Evolutionary conservation across 2,888 invertebrate genomes (phyloP).

Genomic region (Margaritifera margaritifera): DNA sequence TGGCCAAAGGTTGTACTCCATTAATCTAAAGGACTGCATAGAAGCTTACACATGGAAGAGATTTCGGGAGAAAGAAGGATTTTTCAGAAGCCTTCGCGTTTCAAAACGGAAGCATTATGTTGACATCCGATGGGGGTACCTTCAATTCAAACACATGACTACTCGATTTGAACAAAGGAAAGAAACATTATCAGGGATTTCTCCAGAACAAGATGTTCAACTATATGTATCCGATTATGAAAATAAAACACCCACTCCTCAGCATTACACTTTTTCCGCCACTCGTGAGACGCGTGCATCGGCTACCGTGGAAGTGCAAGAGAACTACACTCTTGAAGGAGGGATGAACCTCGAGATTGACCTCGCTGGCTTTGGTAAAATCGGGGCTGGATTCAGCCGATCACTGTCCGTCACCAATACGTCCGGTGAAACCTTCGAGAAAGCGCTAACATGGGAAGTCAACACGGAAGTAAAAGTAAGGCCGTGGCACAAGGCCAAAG

Average conservation of each 20-base stretch:
- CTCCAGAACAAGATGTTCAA: conserved; percentile 24
- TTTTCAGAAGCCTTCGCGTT: conserved; percentile 22
- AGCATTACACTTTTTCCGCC: conserved; percentile 39
- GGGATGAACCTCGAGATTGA: conserved; percentile 41
- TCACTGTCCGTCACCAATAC: conserved; percentile 40
- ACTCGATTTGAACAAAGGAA: conserved; percentile 13
- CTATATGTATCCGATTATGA: conserved; percentile 44
- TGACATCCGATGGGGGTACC: conserved; percentile 46
- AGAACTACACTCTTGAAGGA: conserved; percentile 41
- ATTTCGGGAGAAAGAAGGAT: conserved; percentile 20
- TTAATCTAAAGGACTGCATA: conserved; percentile 39
- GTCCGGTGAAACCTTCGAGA: conserved; percentile 32
- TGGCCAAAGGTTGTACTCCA: conserved; percentile 12
- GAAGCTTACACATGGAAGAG: conserved; percentile 40
- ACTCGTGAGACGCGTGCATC: conserved; percentile 35
- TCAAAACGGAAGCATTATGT: conserved; percentile 31
- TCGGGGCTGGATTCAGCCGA: conserved; percentile 41
- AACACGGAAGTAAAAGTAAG: conserved; percentile 42
- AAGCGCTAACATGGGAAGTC: conserved; percentile 39
- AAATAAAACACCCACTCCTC: conserved; percentile 34
- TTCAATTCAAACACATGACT: conserved; percentile 45
- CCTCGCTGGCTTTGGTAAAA: conserved; percentile 34
- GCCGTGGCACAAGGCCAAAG: conserved; percentile 30
- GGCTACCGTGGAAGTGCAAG: conserved; percentile 42
- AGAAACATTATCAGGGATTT: conserved; percentile 5